These are phyloP conservation scores for Channallabes apus DNA, from an alignment of 2,797 vertebrate genomes.

Conservation along the genomic window DNA sequence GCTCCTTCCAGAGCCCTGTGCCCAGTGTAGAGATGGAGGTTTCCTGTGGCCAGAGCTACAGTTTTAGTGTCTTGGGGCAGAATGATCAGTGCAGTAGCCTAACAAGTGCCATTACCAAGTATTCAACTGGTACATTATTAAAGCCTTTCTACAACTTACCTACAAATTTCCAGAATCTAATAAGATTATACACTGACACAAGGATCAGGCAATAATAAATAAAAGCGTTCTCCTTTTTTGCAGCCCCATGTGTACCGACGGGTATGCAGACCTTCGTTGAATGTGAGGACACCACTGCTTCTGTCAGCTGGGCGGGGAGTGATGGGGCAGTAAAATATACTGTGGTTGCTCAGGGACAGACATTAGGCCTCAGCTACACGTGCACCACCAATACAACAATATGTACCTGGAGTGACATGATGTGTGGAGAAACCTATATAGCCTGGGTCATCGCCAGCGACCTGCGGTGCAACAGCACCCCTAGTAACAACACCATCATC, in stretches of 20 bases:
- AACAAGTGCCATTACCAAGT: slow-evolving; percentile 52
- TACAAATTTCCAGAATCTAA: neutral
- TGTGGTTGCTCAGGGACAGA: slow-evolving; percentile 64
- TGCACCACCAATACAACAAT: slow-evolving; percentile 64
- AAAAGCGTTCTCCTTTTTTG: neutral
- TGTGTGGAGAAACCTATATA: slow-evolving; percentile 73
- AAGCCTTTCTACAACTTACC: neutral
- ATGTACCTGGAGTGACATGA: slow-evolving; percentile 71
- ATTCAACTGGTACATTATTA: slow-evolving; percentile 65
- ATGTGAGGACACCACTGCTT: slow-evolving; percentile 69
- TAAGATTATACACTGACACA: neutral
- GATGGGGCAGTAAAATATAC: slow-evolving; percentile 72
- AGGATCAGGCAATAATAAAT: no score
- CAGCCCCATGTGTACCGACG: slow-evolving; percentile 73
- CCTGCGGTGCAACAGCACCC: slow-evolving; percentile 66
- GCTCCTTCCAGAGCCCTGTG: slow-evolving; percentile 57
- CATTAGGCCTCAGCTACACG: slow-evolving; percentile 57
- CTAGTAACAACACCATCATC: slow-evolving; percentile 69
- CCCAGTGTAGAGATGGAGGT: slow-evolving; percentile 58
- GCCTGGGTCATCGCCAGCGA: slow-evolving; percentile 66
- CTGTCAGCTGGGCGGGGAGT: slow-evolving; percentile 68
- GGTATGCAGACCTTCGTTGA: slow-evolving; percentile 58
- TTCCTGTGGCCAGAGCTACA: slow-evolving; percentile 74
- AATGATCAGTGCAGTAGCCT: slow-evolving; percentile 63
- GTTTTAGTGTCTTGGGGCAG: slow-evolving; percentile 64